These are phyloP conservation scores for Pituophis catenifer DNA, from an alignment of 2,113 vertebrate species.

Conservation along the genomic window DNA sequence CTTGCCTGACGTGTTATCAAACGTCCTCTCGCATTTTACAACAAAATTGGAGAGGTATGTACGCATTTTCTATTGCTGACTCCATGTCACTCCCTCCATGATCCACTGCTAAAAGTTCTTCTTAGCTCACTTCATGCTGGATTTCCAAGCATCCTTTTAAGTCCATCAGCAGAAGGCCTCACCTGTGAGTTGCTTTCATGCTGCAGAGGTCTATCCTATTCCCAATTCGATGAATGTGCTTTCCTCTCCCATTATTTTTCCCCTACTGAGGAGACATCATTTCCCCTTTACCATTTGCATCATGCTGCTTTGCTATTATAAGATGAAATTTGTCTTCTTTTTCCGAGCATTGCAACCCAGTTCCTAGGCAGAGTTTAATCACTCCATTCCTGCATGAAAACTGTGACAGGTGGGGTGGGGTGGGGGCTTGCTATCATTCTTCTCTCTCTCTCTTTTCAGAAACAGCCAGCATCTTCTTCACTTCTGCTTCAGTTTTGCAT, in stretches of 20 bases:
- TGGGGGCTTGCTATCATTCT: neutral
- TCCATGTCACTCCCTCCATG: neutral
- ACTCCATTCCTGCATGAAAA: neutral
- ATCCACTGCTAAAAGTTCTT: neutral
- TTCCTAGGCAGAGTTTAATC: neutral
- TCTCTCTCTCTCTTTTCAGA: neutral
- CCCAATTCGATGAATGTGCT: neutral
- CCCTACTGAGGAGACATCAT: neutral
- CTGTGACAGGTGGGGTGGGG: neutral
- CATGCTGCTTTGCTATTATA: neutral
- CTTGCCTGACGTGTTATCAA: neutral
- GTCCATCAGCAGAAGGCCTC: neutral
- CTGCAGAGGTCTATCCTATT: neutral
- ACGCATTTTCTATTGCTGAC: neutral
- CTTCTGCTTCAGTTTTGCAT: neutral
- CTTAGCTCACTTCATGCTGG: neutral
- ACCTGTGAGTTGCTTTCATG: neutral
- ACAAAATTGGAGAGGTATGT: neutral
- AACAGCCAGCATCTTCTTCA: neutral
- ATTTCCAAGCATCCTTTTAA: neutral
- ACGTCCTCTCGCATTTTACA: neutral
- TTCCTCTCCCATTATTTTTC: neutral
- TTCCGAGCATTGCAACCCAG: neutral
- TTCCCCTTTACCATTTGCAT: neutral
- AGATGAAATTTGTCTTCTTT: neutral